Percentiles rank a stretch among this genome's conserved stretches.
Evolutionary conservation across 2,888 invertebrate genomes (phyloP).

Genomic region (Pseudoips prasinana): DNA sequence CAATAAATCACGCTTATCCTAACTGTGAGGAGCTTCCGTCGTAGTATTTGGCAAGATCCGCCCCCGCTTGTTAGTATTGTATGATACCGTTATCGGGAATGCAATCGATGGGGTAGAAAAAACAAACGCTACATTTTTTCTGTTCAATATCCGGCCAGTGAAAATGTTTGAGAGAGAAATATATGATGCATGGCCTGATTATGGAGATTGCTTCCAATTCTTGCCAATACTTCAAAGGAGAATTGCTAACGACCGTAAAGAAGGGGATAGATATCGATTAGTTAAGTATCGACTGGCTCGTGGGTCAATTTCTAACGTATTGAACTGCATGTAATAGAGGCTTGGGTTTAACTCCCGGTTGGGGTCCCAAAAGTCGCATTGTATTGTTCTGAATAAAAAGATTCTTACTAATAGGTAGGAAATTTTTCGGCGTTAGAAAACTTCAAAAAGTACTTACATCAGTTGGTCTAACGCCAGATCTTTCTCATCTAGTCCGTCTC

Average conservation of each 20-base stretch:
- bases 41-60: constrained; percentile 65
- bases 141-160: background rate
- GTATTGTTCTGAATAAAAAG: too few species aligned
- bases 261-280: too few species aligned
- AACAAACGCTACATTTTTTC: constrained; percentile 18
- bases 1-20: constrained; percentile 75
- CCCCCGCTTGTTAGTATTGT: constrained; percentile 62
- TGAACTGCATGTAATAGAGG: too few species aligned
- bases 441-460: too few species aligned
- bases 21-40: constrained; percentile 60
- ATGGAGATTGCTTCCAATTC: constrained; percentile 7
- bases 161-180: constrained; percentile 1
- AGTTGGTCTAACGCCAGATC: too few species aligned
- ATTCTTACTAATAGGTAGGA: too few species aligned
- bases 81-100: constrained; percentile 59
- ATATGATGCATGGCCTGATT: background rate
- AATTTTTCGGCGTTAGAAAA: too few species aligned
- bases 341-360: too few species aligned
- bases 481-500: too few species aligned
- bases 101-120: constrained; percentile 55
- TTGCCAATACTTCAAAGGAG: constrained; percentile 2
- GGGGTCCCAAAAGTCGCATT: too few species aligned
- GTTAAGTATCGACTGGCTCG: too few species aligned
- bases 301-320: too few species aligned
- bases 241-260: background rate